Conservation (phyloP, 2,113 vertebrate species). For the Peromyscus leucopus region DNA sequence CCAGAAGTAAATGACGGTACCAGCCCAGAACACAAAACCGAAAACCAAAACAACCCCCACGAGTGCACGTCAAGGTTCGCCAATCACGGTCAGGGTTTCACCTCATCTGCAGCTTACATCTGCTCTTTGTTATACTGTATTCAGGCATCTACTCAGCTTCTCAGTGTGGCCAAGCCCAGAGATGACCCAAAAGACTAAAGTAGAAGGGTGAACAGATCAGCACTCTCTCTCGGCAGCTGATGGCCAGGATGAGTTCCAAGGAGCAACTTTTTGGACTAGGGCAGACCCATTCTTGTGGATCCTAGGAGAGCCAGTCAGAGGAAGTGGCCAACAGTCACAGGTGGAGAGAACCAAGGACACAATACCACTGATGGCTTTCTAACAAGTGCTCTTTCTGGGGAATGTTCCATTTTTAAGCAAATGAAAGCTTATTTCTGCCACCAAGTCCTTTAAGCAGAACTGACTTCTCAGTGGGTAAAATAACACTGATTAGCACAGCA, state of each 20-base stretch:
- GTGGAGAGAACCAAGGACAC: constrained; percentile 26
- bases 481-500: constrained; percentile 68
- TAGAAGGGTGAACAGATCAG: rapidly evolving
- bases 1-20: neutral
- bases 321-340: neutral
- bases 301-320: neutral
- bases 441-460: constrained; percentile 55
- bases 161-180: neutral
- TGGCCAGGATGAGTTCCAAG: neutral
- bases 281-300: rapidly evolving
- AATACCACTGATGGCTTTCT: neutral
- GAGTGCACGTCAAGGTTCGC: neutral
- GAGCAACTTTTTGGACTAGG: neutral
- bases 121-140: neutral
- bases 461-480: constrained; percentile 63
- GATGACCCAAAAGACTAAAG: neutral
- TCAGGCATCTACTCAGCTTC: constrained; percentile 1
- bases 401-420: constrained; percentile 40
- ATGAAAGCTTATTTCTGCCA: constrained; percentile 24
- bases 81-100: neutral
- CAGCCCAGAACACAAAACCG: neutral
- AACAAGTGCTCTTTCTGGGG: constrained; percentile 19
- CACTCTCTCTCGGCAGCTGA: neutral
- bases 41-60: neutral
- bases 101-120: neutral